Base-by-base conservation (phyloP, 2,888 invertebrate species). In the Adineta ricciae region DNA sequence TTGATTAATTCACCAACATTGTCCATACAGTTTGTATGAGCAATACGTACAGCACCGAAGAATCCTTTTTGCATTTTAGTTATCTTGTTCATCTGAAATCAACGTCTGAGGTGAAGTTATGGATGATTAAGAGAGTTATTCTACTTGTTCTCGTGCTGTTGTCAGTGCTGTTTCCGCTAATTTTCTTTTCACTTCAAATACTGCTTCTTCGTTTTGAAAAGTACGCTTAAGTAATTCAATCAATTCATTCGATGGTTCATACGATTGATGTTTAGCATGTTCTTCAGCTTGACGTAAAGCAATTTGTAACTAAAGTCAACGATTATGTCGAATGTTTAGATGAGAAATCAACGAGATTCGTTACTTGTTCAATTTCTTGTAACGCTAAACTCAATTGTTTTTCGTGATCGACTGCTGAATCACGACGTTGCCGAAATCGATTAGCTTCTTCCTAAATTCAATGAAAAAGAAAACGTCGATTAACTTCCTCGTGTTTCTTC, bases 311-410 rank as follows among this genome's bases (percentile, higher is more conserved):
- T 78, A 78, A 78, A 54, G 0, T 32, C 5, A 0, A 19, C 19
- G n/a, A 54, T 24, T 5, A n/a, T 8, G 8, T 21, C 1, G 3
- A 24, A 1, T 7, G 1, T 72, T 19, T 19, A 8, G 24, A 4
- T 16, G 7, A 36, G 7, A 27, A 56, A 27, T 14, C 2, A 56
- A 56, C 14, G 27, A 50, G 38, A 24, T 41, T 56, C 19, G 1
- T 5, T 14, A 85, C 84, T 41, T 85, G 83, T n/a, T 85, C 84
- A 38, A 85, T 54, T 82, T 85, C 78, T 82, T 85, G 83, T 84
- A 78, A 54, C 16, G 84, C 83, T n/a, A 83, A 38, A 54, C 83
- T 82, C 24, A 85, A 82, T 38, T 83, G 38, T 46, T 54, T 82
- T 19, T 83, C 52, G 52, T 84, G 78, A 56, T 83, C 84, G 41